Conservation (phyloP, 2,888 invertebrate species). For the Ethmia dodecea region DNA sequence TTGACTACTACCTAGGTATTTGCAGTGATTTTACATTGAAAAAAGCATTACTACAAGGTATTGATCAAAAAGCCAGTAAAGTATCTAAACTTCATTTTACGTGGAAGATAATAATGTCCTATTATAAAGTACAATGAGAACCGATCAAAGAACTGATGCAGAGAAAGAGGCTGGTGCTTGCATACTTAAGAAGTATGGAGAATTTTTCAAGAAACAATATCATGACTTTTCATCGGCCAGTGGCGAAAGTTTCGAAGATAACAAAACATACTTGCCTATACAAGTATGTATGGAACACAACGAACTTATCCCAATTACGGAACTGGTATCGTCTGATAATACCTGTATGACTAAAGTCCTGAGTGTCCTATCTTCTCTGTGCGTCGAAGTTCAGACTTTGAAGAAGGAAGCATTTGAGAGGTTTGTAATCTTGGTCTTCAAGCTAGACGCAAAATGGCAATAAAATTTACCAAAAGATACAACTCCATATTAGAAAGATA, state of each 20-base stretch:
- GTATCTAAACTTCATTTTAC: too few species aligned
- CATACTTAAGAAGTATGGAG: conserved; percentile 59
- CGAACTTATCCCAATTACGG: conserved; percentile 82
- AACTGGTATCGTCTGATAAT: conserved; percentile 89
- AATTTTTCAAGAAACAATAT: conserved; percentile 64
- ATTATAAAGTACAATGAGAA: too few species aligned
- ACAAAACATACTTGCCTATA: conserved; percentile 55
- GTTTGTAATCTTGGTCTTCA: conserved; percentile 42
- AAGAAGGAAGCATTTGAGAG: conserved; percentile 81
- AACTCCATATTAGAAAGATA: too few species aligned
- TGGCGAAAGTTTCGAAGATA: conserved; percentile 40
- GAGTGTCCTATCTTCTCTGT: conserved; percentile 86
- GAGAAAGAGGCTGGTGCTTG: conserved; percentile 63
- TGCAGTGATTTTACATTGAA: too few species aligned
- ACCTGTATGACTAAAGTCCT: conserved; percentile 87
- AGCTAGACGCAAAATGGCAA: too few species aligned
- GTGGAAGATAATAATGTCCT: too few species aligned
- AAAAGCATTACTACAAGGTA: too few species aligned
- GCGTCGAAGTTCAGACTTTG: conserved; percentile 85
- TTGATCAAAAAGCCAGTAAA: too few species aligned
- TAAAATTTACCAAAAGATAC: too few species aligned
- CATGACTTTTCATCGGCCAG: conserved; percentile 43
- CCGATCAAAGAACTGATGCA: conserved; percentile 37
- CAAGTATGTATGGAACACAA: conserved; percentile 57
- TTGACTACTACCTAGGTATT: too few species aligned